These are phyloP conservation scores for Oscheius sp. DNA, from an alignment of 2,888 invertebrate species.

Conservation along the genomic window DNA sequence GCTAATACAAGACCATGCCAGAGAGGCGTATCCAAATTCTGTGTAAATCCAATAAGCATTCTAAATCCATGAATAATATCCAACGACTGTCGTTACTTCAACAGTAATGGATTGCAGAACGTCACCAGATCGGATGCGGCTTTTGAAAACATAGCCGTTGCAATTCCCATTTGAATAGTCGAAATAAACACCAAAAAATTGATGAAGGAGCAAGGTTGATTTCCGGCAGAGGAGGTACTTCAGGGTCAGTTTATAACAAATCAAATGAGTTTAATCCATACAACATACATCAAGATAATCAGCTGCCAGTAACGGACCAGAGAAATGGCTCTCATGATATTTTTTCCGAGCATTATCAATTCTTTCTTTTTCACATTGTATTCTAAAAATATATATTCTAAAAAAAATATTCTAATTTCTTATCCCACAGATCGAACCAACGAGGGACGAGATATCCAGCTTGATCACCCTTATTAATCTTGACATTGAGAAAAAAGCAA, in stretches of 20 bases:
- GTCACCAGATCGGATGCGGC: conserved; percentile 63
- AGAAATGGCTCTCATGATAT: conserved; percentile 6
- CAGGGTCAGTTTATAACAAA: conserved; percentile 48
- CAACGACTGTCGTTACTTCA: conserved; percentile 54
- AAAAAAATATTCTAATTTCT: conserved; percentile 61
- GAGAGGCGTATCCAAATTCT: conserved; percentile 61
- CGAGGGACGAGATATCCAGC: conserved; percentile 65
- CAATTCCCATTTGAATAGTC: conserved; percentile 68
- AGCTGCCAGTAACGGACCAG: conserved; percentile 52
- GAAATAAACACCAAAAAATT: conserved; percentile 59
- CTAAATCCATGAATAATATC: conserved; percentile 30
- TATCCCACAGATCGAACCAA: conserved; percentile 68
- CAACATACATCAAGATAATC: conserved; percentile 14
- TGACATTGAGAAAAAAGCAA: no score
- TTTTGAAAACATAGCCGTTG: conserved; percentile 67
- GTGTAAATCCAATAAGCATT: conserved; percentile 66
- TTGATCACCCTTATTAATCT: conserved; percentile 67
- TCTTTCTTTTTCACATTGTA: conserved; percentile 18
- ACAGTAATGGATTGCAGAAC: conserved; percentile 67
- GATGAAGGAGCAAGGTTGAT: conserved; percentile 40
- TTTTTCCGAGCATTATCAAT: not conserved
- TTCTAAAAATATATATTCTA: no score
- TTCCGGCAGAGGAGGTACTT: conserved; percentile 35
- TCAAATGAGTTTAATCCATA: not conserved
- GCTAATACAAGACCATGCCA: conserved; percentile 71